phyloP scores from a whole-genome alignment of 2,888 invertebrate species.

The Zygaena filipendulae region DNA sequence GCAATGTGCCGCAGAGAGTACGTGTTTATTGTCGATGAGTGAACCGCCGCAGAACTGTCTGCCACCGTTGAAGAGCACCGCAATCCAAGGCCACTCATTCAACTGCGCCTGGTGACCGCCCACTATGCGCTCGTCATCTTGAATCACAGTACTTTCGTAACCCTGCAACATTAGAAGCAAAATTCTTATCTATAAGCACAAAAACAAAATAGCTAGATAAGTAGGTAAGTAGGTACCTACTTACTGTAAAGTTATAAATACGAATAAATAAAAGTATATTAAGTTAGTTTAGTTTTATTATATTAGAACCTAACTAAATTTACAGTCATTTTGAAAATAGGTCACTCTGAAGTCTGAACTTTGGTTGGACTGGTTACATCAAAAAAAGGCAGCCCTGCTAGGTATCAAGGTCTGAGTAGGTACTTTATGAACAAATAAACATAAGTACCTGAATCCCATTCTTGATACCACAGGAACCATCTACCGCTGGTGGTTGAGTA shows the following conservation, averaged over 20 bases:
- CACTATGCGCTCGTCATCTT: constrained; percentile 84
- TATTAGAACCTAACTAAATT: too few species aligned
- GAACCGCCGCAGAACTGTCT: constrained; percentile 92
- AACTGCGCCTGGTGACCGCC: constrained; percentile 85
- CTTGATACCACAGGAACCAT: constrained; percentile 77
- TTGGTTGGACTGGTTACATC: too few species aligned
- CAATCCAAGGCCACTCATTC: constrained; percentile 90
- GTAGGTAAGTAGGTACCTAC: too few species aligned
- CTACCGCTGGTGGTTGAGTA: constrained; percentile 33
- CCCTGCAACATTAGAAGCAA: constrained; percentile 22
- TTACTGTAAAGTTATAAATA: too few species aligned
- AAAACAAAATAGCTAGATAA: constrained; percentile 1
- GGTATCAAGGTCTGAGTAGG: too few species aligned
- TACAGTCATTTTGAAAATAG: too few species aligned
- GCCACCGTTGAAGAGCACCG: constrained; percentile 83
- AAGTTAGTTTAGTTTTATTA: too few species aligned
- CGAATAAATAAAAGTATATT: too few species aligned
- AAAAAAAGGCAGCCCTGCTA: too few species aligned
- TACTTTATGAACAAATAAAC: too few species aligned
- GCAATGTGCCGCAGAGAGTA: constrained; percentile 89
- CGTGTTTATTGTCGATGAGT: constrained; percentile 80
- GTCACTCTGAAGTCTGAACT: too few species aligned
- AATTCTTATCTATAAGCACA: not conserved
- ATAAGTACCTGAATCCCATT: constrained; percentile 73
- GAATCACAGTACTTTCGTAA: constrained; percentile 36